Conservation (phyloP, 2,113 vertebrate species). For the Ariopsis seemanni region DNA sequence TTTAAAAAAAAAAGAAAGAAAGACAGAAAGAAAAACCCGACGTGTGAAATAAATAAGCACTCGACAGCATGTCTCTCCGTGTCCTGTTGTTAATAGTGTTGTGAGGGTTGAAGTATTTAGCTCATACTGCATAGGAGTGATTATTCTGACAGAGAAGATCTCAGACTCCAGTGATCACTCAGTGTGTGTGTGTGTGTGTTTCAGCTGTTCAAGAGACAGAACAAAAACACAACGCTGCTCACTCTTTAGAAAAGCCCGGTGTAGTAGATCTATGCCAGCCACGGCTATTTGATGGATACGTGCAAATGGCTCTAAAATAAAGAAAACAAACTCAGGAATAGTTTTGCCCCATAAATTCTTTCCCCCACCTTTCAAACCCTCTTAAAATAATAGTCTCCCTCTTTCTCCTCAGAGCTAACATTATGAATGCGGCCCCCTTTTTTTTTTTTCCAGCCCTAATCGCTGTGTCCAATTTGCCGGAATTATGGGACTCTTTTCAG, state of each 20-base stretch:
- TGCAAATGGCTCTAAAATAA: constrained; percentile 44
- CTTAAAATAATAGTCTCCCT: constrained; percentile 51
- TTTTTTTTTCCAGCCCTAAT: constrained; percentile 60
- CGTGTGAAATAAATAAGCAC: constrained; percentile 58
- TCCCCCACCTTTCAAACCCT: constrained; percentile 30
- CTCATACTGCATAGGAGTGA: background rate
- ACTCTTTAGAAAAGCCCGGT: constrained; percentile 6
- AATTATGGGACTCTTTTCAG: constrained; percentile 65
- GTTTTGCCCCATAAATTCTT: constrained; percentile 49
- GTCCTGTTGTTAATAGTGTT: background rate
- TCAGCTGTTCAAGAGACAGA: constrained; percentile 51
- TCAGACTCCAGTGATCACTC: background rate
- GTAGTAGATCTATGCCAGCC: constrained; percentile 41
- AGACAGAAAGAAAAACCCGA: background rate
- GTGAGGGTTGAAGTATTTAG: background rate
- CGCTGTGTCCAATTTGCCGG: constrained; percentile 60
- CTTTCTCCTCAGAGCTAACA: constrained; percentile 47
- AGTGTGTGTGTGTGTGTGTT: background rate
- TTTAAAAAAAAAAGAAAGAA: constrained; percentile 46
- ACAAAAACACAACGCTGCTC: background rate
- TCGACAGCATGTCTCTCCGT: background rate
- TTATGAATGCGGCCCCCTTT: constrained; percentile 48
- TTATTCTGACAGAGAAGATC: background rate
- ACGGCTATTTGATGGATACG: constrained; percentile 46
- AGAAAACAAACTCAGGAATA: constrained; percentile 48